phyloP scores from a whole-genome alignment of 1,140 invertebrate genomes.

The Lepidotrigona ventralis region DNA sequence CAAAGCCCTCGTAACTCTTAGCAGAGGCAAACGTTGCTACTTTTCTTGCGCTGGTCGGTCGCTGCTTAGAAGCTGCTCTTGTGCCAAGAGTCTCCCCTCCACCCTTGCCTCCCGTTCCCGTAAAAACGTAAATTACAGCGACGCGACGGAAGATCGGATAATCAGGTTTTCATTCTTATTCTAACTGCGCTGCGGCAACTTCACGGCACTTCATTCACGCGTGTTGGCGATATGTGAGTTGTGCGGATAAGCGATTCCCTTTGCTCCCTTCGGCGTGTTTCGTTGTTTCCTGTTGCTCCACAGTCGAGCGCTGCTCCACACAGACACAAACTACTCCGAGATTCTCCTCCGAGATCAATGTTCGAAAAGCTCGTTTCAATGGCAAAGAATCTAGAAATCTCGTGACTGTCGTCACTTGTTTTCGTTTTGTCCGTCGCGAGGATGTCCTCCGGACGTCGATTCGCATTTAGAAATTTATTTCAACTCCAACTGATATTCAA shows the following conservation, averaged over 20 bases:
- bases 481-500: too few species aligned
- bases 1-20: constrained; percentile 72
- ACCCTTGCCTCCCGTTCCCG: constrained; percentile 35
- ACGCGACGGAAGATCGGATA: constrained; percentile 42
- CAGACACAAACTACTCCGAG: too few species aligned
- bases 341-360: too few species aligned
- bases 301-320: too few species aligned
- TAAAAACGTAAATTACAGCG: constrained; percentile 66
- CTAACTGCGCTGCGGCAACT: neutral
- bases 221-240: neutral
- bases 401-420: too few species aligned
- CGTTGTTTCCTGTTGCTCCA: too few species aligned
- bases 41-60: constrained; percentile 58
- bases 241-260: neutral
- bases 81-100: neutral
- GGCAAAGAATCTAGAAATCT: too few species aligned
- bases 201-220: constrained; percentile 38
- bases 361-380: too few species aligned
- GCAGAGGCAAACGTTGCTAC: constrained; percentile 69
- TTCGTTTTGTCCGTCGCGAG: too few species aligned
- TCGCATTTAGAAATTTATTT: too few species aligned
- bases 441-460: too few species aligned
- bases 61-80: constrained; percentile 55
- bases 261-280: neutral
- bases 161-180: constrained; percentile 61